phyloP scores from a whole-genome alignment of 1,140 invertebrate species.

The Druon quercuslanigerum region DNA sequence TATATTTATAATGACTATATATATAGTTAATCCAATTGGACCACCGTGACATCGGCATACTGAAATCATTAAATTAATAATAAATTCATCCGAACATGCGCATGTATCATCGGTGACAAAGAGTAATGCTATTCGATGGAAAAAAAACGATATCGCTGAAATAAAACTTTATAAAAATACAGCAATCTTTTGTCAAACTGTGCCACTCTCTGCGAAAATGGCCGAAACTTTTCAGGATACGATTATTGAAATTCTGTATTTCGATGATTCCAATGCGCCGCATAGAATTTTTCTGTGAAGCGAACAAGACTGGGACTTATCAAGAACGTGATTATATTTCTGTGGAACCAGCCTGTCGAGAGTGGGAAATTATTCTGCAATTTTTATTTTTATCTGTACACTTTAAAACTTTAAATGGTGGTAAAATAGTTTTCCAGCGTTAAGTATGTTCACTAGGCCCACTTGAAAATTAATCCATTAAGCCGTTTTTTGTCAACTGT shows the following conservation, averaged over 20 bases:
- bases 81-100: constrained; percentile 44
- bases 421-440: neutral
- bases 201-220: neutral
- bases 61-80: constrained; percentile 41
- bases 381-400: neutral
- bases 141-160: constrained; percentile 18
- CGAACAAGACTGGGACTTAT: neutral
- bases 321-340: constrained; percentile 1
- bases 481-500: too few species aligned
- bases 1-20: constrained; percentile 68
- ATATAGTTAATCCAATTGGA: constrained; percentile 67
- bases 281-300: too few species aligned
- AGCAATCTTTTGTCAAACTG: constrained; percentile 13
- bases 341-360: constrained; percentile 7
- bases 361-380: neutral
- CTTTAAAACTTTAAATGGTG: neutral
- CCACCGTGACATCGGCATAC: constrained; percentile 58
- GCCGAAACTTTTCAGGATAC: neutral
- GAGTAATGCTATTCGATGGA: constrained; percentile 30
- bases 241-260: too few species aligned
- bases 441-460: too few species aligned
- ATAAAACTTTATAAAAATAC: constrained; percentile 28
- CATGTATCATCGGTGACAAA: constrained; percentile 50
- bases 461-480: too few species aligned
- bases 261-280: too few species aligned